Conservation (phyloP, 2,113 vertebrate species). For the Gallinago media region DNA sequence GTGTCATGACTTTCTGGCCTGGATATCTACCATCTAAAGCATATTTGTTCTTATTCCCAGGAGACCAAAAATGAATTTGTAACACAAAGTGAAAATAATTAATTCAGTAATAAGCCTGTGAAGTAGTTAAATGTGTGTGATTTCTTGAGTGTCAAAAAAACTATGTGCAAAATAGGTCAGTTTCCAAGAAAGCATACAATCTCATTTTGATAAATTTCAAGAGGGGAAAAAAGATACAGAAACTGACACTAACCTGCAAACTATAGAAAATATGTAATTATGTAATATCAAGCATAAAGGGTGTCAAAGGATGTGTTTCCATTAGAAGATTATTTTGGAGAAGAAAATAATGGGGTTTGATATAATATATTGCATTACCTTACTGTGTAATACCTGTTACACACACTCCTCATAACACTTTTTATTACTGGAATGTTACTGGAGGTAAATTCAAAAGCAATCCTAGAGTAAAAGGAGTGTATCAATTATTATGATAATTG, state of each 20-base stretch:
- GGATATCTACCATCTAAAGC: background rate
- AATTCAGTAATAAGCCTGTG: background rate
- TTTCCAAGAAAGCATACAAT: slow-evolving; percentile 3
- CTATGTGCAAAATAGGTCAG: background rate
- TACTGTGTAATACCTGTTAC: background rate
- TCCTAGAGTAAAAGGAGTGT: background rate
- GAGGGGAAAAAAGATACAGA: background rate
- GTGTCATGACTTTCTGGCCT: background rate
- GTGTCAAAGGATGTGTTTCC: background rate
- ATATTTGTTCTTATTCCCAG: background rate
- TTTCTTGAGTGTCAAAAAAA: background rate
- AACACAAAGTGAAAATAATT: background rate
- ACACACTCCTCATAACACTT: background rate
- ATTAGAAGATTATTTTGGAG: background rate
- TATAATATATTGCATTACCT: background rate
- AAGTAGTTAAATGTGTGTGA: background rate
- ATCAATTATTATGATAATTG: background rate
- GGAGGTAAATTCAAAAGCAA: background rate
- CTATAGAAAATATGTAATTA: background rate
- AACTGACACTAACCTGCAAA: background rate
- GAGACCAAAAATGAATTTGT: background rate
- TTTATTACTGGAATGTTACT: background rate
- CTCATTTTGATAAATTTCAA: background rate
- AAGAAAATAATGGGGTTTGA: background rate
- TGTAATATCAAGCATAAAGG: background rate